Evolutionary conservation across 2,888 invertebrate species (phyloP).

Genomic region (Stenoptilia bipunctidactyla): DNA sequence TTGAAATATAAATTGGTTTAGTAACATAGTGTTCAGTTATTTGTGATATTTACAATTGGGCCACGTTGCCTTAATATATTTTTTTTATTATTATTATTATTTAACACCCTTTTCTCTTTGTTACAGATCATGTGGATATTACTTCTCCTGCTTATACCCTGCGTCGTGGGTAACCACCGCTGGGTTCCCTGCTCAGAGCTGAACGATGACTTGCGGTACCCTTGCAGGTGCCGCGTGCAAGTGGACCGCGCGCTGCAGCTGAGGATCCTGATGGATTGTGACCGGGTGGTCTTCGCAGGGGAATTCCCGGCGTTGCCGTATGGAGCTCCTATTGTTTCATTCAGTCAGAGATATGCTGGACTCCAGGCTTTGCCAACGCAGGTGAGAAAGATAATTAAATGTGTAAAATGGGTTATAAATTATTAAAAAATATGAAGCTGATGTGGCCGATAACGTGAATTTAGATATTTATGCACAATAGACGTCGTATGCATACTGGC

Average conservation of each 20-base stretch:
- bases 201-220: slow-evolving; percentile 80
- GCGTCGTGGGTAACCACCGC: slow-evolving; percentile 41
- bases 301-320: slow-evolving; percentile 83
- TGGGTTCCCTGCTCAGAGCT: slow-evolving; percentile 85
- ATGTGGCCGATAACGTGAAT: no score
- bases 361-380: slow-evolving; percentile 85
- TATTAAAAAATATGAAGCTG: no score
- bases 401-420: no score
- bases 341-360: slow-evolving; percentile 84
- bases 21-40: no score
- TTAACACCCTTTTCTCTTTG: not conserved
- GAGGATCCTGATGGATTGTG: slow-evolving; percentile 83
- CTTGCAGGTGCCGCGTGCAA: slow-evolving; percentile 73
- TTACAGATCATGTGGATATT: slow-evolving; percentile 41
- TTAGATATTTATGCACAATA: no score
- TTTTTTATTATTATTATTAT: no score
- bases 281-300: slow-evolving; percentile 82
- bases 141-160: slow-evolving; percentile 36
- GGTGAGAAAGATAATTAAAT: no score
- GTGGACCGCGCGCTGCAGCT: slow-evolving; percentile 62
- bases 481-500: no score
- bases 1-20: no score
- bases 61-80: no score
- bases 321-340: slow-evolving; percentile 84
- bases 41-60: no score